Conservation (phyloP, 2,113 vertebrate species). For the Empidonax alnorum region DNA sequence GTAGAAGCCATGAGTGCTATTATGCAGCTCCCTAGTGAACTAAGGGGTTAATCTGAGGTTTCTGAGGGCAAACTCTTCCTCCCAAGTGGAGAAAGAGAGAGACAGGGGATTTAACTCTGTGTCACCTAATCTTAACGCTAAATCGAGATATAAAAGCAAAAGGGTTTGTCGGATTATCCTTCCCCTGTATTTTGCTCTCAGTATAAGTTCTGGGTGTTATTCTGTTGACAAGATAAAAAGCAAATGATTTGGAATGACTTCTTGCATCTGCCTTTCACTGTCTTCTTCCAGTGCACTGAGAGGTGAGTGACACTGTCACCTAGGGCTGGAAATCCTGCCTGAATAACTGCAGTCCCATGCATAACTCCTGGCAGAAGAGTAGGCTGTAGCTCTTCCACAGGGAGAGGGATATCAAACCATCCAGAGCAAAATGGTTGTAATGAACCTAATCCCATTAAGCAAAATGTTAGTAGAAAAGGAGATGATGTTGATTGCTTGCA, state of each 20-base stretch:
- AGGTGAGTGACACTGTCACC: background rate
- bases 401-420: background rate
- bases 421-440: background rate
- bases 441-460: background rate
- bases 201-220: background rate
- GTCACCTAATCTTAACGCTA: background rate
- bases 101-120: background rate
- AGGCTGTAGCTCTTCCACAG: background rate
- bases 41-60: background rate
- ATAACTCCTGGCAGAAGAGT: background rate
- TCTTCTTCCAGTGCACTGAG: rapidly evolving
- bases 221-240: background rate
- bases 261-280: background rate
- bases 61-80: background rate
- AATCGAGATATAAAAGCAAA: background rate
- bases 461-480: background rate
- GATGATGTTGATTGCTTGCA: background rate
- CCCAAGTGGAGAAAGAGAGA: background rate
- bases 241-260: background rate
- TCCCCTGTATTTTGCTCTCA: background rate
- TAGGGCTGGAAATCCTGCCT: background rate
- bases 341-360: background rate
- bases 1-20: background rate
- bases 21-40: background rate
- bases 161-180: rapidly evolving